Conservation (phyloP, 2,888 invertebrate genomes). For the Parelbella ahira region DNA sequence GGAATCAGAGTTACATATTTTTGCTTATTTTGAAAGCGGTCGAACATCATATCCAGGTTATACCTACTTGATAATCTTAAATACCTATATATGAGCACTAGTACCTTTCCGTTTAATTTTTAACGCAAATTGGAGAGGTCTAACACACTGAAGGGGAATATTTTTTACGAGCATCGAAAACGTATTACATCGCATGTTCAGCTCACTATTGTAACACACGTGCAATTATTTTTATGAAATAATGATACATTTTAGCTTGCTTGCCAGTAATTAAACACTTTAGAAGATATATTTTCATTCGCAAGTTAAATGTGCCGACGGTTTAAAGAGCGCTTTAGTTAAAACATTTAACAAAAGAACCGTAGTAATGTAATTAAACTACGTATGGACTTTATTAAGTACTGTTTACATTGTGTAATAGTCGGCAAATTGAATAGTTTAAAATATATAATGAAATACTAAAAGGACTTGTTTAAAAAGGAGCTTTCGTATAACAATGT, state of each 20-base stretch:
- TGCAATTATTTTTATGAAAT: slow-evolving; percentile 13
- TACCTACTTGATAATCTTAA: too few species aligned
- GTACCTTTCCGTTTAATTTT: too few species aligned
- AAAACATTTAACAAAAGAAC: slow-evolving; percentile 24
- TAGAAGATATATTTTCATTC: slow-evolving; percentile 24
- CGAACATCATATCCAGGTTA: too few species aligned
- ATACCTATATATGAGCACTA: too few species aligned
- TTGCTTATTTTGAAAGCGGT: too few species aligned
- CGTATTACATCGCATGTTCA: slow-evolving; percentile 1
- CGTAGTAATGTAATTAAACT: slow-evolving; percentile 28
- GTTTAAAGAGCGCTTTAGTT: slow-evolving; percentile 23
- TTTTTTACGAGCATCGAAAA: too few species aligned
- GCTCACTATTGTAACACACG: slow-evolving; percentile 4
- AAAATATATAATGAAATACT: slow-evolving; percentile 19
- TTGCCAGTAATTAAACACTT: slow-evolving; percentile 19
- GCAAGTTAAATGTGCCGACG: slow-evolving; percentile 20
- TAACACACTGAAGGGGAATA: too few species aligned
- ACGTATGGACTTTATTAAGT: slow-evolving; percentile 30
- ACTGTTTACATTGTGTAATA: slow-evolving; percentile 31
- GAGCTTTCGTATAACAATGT: neutral
- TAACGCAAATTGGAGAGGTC: too few species aligned
- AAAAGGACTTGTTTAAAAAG: slow-evolving; percentile 7
- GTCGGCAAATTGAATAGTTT: slow-evolving; percentile 27
- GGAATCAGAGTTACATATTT: too few species aligned
- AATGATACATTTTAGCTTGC: slow-evolving; percentile 13